Base-by-base conservation (phyloP, 2,888 invertebrate species). In the Cristatella mucedo region DNA sequence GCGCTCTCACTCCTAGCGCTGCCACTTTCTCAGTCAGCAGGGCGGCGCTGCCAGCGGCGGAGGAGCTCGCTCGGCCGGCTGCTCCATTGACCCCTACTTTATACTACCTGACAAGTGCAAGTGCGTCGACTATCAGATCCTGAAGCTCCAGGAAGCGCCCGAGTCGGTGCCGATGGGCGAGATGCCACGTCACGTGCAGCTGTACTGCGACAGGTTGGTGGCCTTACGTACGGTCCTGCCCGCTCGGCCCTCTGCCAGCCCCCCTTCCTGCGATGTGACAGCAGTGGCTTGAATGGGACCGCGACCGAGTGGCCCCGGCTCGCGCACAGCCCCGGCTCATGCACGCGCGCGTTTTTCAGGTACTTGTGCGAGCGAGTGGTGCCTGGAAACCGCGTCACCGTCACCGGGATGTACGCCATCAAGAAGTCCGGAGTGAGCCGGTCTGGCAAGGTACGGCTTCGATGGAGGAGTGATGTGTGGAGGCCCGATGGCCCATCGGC, bases 71-170 rank as follows among this genome's bases (percentile, higher is more conserved):
- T 72, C 82, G 40, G 82, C 83, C 0, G 83, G 83, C 55, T 97
- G 97, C 58, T 93, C 95, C 0, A 62, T 93, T 41, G 97, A 99
- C 69, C 97, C 97, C 1, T 99, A 84, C 65, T 91, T 87, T 64
- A 91, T 99, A 46, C 78, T 95, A 66, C 93, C 95, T 13, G 95
- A 97, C 63, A 91, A 89, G 67, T 95, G 95, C 66, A 75, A 77
- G 50, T 97, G 95, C 66, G 84, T 95, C 19, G 95, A 99, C 68
- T 99, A 86, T 61, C 97, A 99, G 76, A 79, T 83, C 0, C 66
- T 97, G n/a, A 99, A 93, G 66, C 68, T 95, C 9, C 95, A 97
- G 73, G 97, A 97, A 68, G 70, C 85, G 16, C 89, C 91, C 0
- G 95, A 97, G 63, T 77, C 76, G 46, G 80, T 86, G 43, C 89